Evolutionary conservation across 2,888 invertebrate genomes (phyloP).

Genomic region (Zygogramma bicolorata): DNA sequence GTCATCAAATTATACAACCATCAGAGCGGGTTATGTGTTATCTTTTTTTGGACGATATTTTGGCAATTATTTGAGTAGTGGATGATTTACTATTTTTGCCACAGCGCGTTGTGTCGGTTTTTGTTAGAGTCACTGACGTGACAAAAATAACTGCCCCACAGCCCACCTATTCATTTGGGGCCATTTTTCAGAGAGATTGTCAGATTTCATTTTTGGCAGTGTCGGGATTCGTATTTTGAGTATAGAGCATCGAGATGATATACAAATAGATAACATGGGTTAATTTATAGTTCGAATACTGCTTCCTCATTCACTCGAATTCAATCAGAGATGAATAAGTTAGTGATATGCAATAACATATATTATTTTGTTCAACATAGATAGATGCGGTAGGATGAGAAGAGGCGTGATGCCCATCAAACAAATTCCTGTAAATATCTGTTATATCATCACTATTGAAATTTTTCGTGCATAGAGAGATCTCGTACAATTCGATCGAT

Average conservation of each 20-base stretch:
- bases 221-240: neutral
- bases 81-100: neutral
- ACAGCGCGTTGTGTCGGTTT: neutral
- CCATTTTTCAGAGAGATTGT: conserved; percentile 1
- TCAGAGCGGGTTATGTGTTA: neutral
- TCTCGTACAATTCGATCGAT: too few species aligned
- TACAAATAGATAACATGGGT: neutral
- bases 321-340: neutral
- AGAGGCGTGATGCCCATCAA: too few species aligned
- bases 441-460: too few species aligned
- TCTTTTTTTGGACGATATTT: neutral
- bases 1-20: neutral
- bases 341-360: too few species aligned
- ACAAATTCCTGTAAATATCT: too few species aligned
- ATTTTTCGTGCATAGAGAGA: too few species aligned
- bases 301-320: neutral
- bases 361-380: too few species aligned
- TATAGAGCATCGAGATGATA: neutral
- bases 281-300: neutral
- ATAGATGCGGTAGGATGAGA: too few species aligned
- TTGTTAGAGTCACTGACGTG: neutral
- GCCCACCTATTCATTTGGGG: conserved; percentile 21
- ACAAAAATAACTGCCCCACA: conserved; percentile 11
- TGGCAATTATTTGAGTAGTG: neutral
- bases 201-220: conserved; percentile 14